Evolutionary conservation across 2,797 vertebrate genomes (phyloP), one percentile per base, ranked within the genome.

Genomic region (Chromis chromis): DNA sequence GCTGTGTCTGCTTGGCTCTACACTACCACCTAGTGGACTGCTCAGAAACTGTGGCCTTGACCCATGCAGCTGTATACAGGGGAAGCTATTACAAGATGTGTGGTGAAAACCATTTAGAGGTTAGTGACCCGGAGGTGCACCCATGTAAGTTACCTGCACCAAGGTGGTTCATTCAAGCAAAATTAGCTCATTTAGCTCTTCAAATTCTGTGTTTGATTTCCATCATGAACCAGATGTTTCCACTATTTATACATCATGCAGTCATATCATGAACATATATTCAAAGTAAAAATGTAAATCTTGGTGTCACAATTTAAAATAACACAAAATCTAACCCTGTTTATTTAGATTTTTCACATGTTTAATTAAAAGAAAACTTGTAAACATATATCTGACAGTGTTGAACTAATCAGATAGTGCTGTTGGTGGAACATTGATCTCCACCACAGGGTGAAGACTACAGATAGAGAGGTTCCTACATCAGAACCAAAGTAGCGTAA

Each of bases 31-130:
- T 99, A 55, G 77, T 95, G 63, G 97, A 99, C 75, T 95, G 95
- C 83, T 96, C 97, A 22, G 74, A 68, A 61, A 88, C 56, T 1
- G 21, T 79, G 0, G 95, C 93, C 4, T 50, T 97, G 88, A 92
- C 93, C 82, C 91, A 96, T 75, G 93, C 95, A 4, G 97, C 96
- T 21, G 96, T 97, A 79, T 96, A 96, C 91, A 93, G 82, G 63
- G 94, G 92, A 11, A 89, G 65, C 56, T 99, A 96, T 82, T 99
- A 98, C 93, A 97, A 94, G 91, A 97, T 97, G 96, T 93, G 94
- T 86, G 95, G 95, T 19, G 77, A 72, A 69, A 92, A 96, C 56
- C 95, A 96, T 70, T 84, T 99, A 56, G 86, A 97, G 22, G 98
- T 98, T 83, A 82, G 84, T 79, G 21, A n/a, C 5, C 4, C 42